Conservation (phyloP, 2,888 invertebrate genomes). For the Erebia palarica region DNA sequence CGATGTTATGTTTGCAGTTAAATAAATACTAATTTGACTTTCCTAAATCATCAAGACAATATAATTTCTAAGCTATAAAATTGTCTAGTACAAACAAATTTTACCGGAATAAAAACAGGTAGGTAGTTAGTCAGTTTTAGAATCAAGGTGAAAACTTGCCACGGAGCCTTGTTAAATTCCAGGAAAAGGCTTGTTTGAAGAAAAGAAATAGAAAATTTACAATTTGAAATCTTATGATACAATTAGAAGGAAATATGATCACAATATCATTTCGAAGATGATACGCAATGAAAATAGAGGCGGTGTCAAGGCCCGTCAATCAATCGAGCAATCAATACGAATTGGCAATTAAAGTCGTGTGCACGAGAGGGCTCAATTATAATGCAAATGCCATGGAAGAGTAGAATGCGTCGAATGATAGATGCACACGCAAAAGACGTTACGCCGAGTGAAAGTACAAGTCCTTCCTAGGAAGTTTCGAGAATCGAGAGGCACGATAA, state of each 20-base stretch:
- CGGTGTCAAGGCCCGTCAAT: slow-evolving; percentile 51
- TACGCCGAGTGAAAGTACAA: slow-evolving; percentile 41
- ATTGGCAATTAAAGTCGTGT: slow-evolving; percentile 59
- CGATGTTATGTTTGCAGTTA: background rate
- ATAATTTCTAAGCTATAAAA: too few species aligned
- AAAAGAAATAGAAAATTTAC: too few species aligned
- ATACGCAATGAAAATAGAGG: slow-evolving; percentile 52
- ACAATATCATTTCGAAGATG: slow-evolving; percentile 39
- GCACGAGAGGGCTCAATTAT: slow-evolving; percentile 44
- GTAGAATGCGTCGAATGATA: slow-evolving; percentile 37
- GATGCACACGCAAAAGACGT: slow-evolving; percentile 44
- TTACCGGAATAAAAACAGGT: too few species aligned
- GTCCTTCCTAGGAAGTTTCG: slow-evolving; percentile 45
- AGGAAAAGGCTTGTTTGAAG: too few species aligned
- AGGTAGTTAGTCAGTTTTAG: too few species aligned
- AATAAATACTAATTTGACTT: background rate
- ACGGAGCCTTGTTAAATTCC: too few species aligned
- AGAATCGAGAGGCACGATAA: slow-evolving; percentile 20
- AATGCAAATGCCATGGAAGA: slow-evolving; percentile 43
- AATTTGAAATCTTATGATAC: background rate
- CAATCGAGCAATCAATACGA: slow-evolving; percentile 56
- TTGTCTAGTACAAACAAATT: too few species aligned
- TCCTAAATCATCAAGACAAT: too few species aligned
- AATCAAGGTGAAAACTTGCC: too few species aligned
- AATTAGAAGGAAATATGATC: slow-evolving; percentile 19